Conservation (phyloP, 2,113 vertebrate species). For the Prolemur simus region DNA sequence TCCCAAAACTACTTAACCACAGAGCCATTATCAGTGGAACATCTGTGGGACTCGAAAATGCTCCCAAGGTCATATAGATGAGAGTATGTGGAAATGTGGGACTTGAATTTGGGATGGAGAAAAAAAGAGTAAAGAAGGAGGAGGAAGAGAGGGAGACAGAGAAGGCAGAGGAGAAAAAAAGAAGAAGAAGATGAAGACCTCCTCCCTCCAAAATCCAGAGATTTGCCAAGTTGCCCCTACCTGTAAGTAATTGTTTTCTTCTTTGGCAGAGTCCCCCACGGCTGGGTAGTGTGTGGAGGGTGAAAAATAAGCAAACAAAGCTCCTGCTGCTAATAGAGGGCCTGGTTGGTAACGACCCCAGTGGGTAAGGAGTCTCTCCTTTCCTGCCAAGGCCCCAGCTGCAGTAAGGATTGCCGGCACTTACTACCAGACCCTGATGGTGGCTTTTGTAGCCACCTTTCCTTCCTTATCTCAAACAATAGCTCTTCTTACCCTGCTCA, state of each 20-base stretch:
- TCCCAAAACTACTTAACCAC: constrained; percentile 5
- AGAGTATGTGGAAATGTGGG: neutral
- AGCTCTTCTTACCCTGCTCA: neutral
- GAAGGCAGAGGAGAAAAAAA: neutral
- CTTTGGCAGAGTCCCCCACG: neutral
- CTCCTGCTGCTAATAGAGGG: neutral
- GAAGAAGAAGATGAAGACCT: neutral
- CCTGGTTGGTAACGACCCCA: neutral
- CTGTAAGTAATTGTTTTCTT: neutral
- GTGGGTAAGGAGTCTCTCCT: neutral
- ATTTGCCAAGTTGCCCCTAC: neutral
- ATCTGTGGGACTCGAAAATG: neutral
- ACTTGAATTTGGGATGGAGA: neutral
- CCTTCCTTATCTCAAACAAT: constrained; percentile 58
- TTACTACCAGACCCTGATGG: neutral
- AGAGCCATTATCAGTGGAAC: neutral
- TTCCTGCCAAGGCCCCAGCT: neutral
- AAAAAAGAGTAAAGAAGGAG: neutral
- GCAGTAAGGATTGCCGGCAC: neutral
- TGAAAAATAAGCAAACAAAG: constrained; percentile 16
- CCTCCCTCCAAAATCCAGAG: neutral
- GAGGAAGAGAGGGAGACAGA: too few species aligned
- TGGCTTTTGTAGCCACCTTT: neutral
- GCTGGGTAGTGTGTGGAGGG: neutral
- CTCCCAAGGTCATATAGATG: neutral